phyloP scores from a whole-genome alignment of 2,113 vertebrate genomes.

The Malurus elegans region DNA sequence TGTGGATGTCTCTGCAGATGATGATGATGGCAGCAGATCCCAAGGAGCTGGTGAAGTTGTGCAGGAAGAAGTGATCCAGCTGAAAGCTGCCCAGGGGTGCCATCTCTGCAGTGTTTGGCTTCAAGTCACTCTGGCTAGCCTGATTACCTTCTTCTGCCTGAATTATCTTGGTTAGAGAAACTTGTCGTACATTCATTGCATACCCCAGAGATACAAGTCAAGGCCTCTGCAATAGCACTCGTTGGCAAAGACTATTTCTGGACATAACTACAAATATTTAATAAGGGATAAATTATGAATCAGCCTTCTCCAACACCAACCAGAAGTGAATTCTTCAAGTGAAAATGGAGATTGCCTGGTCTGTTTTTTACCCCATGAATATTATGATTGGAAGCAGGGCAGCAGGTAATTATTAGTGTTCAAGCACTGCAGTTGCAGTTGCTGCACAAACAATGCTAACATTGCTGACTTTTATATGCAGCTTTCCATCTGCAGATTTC shows the following conservation, averaged over 20 bases:
- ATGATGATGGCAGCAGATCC: not conserved
- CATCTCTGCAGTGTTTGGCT: not conserved
- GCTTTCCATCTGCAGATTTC: conserved; percentile 32
- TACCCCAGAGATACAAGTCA: not conserved
- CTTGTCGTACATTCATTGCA: not conserved
- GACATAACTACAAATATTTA: not conserved
- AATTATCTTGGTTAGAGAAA: not conserved
- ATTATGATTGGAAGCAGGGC: not conserved
- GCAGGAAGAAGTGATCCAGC: not conserved
- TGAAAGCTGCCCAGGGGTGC: rapidly evolving
- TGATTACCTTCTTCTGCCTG: not conserved
- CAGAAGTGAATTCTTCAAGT: not conserved
- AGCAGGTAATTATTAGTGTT: not conserved
- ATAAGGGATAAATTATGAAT: not conserved
- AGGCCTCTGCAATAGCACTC: not conserved
- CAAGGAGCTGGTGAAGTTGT: not conserved
- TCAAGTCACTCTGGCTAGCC: not conserved
- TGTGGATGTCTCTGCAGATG: not conserved
- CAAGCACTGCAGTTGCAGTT: not conserved
- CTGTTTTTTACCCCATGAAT: not conserved
- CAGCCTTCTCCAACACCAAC: not conserved
- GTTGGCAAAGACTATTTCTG: not conserved
- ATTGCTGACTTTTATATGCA: not conserved
- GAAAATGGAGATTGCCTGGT: not conserved
- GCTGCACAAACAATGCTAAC: not conserved